A percentile compares a stretch with the other conserved stretches of the same genome.
Evolutionary conservation across 1,140 invertebrate genomes (phyloP).

Genomic region (Trachymyrmex septentrionalis): DNA sequence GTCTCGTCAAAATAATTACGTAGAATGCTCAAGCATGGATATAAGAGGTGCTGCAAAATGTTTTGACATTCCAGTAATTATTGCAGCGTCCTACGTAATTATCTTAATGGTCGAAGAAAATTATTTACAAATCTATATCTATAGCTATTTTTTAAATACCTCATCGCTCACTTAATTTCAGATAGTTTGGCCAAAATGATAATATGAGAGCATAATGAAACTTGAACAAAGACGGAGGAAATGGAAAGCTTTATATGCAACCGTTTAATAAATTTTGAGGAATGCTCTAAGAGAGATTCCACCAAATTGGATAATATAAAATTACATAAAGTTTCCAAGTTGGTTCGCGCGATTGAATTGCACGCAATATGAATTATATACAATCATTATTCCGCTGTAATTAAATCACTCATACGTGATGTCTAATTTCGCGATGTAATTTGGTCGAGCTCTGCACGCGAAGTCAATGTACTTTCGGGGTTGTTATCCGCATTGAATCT

Average conservation of each 20-base stretch:
- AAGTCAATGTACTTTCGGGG: slow-evolving; percentile 49
- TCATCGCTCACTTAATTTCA: background rate
- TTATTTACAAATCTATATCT: too few relatives aligned
- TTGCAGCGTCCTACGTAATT: too few relatives aligned
- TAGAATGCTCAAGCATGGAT: too few relatives aligned
- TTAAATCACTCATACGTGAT: background rate
- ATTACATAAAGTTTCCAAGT: background rate
- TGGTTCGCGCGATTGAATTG: background rate
- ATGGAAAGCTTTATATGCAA: background rate
- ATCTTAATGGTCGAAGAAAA: too few relatives aligned
- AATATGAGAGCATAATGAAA: background rate
- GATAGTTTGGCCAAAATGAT: background rate
- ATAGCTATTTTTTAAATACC: too few relatives aligned
- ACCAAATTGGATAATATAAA: background rate
- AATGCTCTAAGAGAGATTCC: background rate
- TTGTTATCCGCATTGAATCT: slow-evolving; percentile 59
- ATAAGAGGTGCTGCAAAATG: too few relatives aligned
- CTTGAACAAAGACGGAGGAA: background rate
- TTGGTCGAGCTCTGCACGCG: slow-evolving; percentile 5
- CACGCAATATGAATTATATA: too few relatives aligned
- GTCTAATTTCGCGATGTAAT: slow-evolving; percentile 18
- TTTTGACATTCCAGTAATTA: too few relatives aligned
- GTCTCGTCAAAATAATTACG: too few relatives aligned
- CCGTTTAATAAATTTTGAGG: background rate
- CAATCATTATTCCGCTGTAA: background rate